Evolutionary conservation across 2,113 vertebrate species (phyloP).

Genomic region (Indicator maculatus): DNA sequence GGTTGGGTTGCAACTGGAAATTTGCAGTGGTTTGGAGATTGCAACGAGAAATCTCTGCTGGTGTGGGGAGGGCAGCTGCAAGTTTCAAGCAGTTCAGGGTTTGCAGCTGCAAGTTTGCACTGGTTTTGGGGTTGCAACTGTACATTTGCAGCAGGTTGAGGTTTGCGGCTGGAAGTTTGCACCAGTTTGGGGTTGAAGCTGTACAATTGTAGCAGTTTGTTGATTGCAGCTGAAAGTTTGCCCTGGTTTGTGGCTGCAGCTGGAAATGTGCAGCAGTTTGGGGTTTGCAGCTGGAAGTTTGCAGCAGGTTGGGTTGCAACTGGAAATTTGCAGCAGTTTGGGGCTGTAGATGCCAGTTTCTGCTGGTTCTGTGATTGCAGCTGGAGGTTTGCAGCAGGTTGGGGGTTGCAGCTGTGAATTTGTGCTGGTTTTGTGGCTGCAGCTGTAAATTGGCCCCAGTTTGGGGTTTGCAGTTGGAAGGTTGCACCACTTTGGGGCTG

Average conservation of each 20-base stretch:
- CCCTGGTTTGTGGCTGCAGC: accelerated
- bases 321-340: neutral
- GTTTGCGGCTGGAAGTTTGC: accelerated
- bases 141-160: neutral
- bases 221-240: accelerated
- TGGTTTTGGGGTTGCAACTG: accelerated
- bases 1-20: neutral
- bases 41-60: accelerated
- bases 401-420: too few species aligned
- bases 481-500: accelerated
- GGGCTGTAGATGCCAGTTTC: neutral
- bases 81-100: accelerated
- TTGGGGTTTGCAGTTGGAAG: accelerated
- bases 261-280: accelerated
- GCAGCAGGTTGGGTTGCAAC: neutral
- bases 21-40: accelerated
- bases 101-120: accelerated
- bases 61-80: too few species aligned
- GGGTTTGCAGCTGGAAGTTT: accelerated
- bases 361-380: neutral
- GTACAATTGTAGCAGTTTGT: too few species aligned
- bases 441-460: accelerated
- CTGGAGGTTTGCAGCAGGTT: neutral
- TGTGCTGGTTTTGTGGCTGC: accelerated
- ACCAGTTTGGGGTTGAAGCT: too few species aligned